phyloP scores from a whole-genome alignment of 2,888 invertebrate genomes.

The Cataglyphis albicans region DNA sequence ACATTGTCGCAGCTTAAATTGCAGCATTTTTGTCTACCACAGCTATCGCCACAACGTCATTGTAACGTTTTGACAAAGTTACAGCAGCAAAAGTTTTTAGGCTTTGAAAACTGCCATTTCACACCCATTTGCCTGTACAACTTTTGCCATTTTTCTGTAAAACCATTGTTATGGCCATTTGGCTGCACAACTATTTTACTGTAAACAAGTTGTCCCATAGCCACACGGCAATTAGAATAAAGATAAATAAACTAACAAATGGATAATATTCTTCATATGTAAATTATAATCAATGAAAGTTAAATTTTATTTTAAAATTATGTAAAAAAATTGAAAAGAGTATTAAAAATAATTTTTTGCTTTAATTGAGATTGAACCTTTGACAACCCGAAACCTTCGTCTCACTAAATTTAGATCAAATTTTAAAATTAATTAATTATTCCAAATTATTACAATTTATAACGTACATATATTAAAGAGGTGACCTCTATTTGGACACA shows the following conservation, averaged over 20 bases:
- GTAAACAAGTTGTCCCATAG: no score
- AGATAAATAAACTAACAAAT: not conserved
- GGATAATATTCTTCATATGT: not conserved
- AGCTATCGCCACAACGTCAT: no score
- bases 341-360: not conserved
- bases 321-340: not conserved
- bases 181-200: no score
- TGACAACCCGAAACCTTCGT: not conserved
- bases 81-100: no score
- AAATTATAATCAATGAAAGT: not conserved
- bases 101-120: no score
- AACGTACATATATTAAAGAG: not conserved
- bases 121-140: no score
- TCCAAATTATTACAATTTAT: not conserved
- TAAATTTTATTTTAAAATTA: conserved; percentile 2
- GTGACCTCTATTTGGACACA: no score
- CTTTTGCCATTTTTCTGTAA: not conserved
- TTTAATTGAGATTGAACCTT: not conserved
- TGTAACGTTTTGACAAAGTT: no score
- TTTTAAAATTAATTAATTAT: not conserved
- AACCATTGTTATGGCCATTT: not conserved
- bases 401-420: not conserved
- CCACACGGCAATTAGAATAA: not conserved
- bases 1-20: no score
- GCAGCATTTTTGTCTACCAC: no score